These are phyloP conservation scores for Cynodonichthys magdalenae DNA, from an alignment of 2,797 vertebrate species.

Conservation along the genomic window DNA sequence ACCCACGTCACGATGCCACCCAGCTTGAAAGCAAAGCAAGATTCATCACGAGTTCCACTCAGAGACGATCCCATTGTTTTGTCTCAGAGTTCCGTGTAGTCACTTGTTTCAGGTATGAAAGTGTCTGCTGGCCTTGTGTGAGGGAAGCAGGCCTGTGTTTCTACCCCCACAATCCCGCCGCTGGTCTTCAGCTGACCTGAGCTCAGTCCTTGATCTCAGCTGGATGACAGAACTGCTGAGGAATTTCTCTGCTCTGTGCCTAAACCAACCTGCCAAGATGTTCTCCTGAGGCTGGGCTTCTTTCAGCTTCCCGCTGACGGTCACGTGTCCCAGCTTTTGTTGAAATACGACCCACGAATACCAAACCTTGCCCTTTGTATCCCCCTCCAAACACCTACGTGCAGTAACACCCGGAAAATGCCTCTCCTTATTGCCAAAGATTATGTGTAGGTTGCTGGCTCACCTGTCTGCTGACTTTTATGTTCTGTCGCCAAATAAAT, in stretches of 20 bases:
- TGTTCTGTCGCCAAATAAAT: constrained; percentile 27
- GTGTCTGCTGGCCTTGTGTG: constrained; percentile 37
- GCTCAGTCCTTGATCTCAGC: constrained; percentile 50
- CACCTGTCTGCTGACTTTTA: constrained; percentile 43
- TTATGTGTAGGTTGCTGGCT: constrained; percentile 41
- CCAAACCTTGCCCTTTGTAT: constrained; percentile 49
- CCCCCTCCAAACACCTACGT: constrained; percentile 56
- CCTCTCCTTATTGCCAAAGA: constrained; percentile 18
- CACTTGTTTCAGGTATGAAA: constrained; percentile 17
- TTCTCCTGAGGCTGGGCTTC: constrained; percentile 32
- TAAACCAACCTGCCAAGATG: constrained; percentile 64
- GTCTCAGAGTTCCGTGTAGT: constrained; percentile 18
- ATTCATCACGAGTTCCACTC: constrained; percentile 36
- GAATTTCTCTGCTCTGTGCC: constrained; percentile 81
- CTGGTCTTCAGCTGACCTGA: constrained; percentile 55
- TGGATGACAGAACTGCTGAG: constrained; percentile 70
- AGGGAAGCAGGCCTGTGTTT: constrained; percentile 34
- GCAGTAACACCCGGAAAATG: constrained; percentile 57
- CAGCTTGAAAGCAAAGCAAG: constrained; percentile 56
- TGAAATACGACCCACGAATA: constrained; percentile 67
- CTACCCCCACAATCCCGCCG: constrained; percentile 29
- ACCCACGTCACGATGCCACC: constrained; percentile 70
- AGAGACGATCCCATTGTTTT: constrained; percentile 36
- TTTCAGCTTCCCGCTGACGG: constrained; percentile 37
- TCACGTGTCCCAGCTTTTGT: constrained; percentile 56